These are phyloP conservation scores for Rhagoletis pomonella DNA, from an alignment of 1,140 invertebrate species.

Conservation along the genomic window DNA sequence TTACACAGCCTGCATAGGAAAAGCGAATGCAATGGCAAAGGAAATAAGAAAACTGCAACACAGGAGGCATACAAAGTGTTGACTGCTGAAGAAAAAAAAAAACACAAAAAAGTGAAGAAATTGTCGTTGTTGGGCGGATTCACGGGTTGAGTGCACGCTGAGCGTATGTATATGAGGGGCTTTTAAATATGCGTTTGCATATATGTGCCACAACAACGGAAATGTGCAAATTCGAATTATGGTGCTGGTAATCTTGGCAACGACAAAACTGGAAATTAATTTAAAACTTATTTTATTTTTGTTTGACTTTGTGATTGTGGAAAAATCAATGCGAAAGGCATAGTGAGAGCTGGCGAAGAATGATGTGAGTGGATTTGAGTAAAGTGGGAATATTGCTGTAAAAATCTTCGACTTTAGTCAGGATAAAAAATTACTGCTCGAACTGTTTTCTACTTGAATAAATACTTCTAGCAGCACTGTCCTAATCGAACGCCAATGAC, in stretches of 20 bases:
- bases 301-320: background rate
- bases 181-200: background rate
- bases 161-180: background rate
- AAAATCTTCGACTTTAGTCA: too few relatives aligned
- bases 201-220: background rate
- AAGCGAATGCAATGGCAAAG: background rate
- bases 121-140: background rate
- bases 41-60: background rate
- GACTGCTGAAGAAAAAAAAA: background rate
- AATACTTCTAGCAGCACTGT: too few relatives aligned
- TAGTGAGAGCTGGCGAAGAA: background rate
- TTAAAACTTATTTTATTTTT: background rate
- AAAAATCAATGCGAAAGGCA: background rate
- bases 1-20: background rate
- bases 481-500: too few relatives aligned
- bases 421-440: too few relatives aligned
- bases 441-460: too few relatives aligned
- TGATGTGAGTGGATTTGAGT: background rate
- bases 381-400: too few relatives aligned
- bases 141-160: background rate
- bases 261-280: background rate
- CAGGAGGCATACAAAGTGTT: background rate
- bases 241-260: background rate
- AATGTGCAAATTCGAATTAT: slow-evolving; percentile 4
- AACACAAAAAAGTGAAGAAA: background rate